Evolutionary conservation across 2,888 invertebrate species (phyloP).

Genomic region (Lasius platythorax): DNA sequence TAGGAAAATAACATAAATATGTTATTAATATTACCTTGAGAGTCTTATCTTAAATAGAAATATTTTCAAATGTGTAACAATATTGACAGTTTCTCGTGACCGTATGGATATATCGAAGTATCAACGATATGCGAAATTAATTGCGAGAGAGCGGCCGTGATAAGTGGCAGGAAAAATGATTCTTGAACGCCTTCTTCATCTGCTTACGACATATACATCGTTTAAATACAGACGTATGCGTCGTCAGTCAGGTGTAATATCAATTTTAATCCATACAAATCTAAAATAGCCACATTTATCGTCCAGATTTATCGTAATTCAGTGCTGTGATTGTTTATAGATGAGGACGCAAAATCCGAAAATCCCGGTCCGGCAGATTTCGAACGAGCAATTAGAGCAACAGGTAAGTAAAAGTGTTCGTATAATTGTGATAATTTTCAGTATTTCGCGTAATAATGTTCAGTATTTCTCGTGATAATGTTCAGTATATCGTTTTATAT

Average conservation of each 20-base stretch:
- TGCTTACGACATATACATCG: constrained; percentile 58
- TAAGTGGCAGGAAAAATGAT: constrained; percentile 59
- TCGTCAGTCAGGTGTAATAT: constrained; percentile 40
- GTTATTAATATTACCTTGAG: neutral
- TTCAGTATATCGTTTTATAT: neutral
- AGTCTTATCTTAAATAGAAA: neutral
- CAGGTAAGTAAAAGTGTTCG: constrained; percentile 72
- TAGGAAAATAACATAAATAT: neutral
- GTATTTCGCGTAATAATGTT: neutral
- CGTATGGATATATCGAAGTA: neutral
- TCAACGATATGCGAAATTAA: neutral
- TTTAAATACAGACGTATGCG: constrained; percentile 55
- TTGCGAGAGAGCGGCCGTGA: neutral
- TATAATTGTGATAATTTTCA: neutral
- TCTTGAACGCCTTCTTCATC: constrained; percentile 57
- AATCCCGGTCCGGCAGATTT: constrained; percentile 80
- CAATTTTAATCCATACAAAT: neutral
- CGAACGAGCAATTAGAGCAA: constrained; percentile 79
- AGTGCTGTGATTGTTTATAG: constrained; percentile 68
- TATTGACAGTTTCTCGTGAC: constrained; percentile 3
- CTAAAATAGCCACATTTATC: neutral
- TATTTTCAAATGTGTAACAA: neutral
- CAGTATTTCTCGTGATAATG: no score
- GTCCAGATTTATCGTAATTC: neutral
- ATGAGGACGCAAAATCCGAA: constrained; percentile 76